Evolutionary conservation across 2,888 invertebrate species (phyloP).

Genomic region (Ichneumoninae sp.): DNA sequence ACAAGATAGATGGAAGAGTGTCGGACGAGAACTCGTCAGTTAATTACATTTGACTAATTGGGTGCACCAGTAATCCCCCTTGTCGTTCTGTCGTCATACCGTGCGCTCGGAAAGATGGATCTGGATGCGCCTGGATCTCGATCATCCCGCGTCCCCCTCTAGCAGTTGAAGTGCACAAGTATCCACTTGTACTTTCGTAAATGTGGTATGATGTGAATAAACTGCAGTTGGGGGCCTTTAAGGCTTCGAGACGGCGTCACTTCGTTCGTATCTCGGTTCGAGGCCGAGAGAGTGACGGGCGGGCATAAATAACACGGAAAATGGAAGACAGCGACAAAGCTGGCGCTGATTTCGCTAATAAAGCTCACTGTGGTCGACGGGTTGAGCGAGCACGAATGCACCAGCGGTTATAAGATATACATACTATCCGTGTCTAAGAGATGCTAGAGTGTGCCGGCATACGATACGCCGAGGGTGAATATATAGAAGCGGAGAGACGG

Average conservation of each 20-base stretch:
- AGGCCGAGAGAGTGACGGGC: conserved; percentile 68
- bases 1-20: background rate
- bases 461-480: conserved; percentile 49
- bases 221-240: conserved; percentile 1
- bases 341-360: conserved; percentile 79
- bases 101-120: conserved; percentile 18
- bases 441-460: conserved; percentile 36
- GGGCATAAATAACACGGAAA: conserved; percentile 79
- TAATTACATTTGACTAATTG: conserved; percentile 40
- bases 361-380: conserved; percentile 65
- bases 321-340: conserved; percentile 80
- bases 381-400: conserved; percentile 38
- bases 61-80: conserved; percentile 10
- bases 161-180: background rate
- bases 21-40: conserved; percentile 9
- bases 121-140: conserved; percentile 41
- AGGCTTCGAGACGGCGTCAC: conserved; percentile 59
- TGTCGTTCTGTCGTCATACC: conserved; percentile 32
- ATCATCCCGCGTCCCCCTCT: conserved; percentile 20
- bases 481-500: conserved; percentile 47
- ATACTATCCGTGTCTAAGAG: conserved; percentile 20
- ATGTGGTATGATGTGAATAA: conserved; percentile 7
- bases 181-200: background rate
- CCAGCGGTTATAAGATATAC: conserved; percentile 3
- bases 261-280: conserved; percentile 36